Evolutionary conservation across 2,888 invertebrate genomes (phyloP).

Genomic region (Neuroscelio doddi): DNA sequence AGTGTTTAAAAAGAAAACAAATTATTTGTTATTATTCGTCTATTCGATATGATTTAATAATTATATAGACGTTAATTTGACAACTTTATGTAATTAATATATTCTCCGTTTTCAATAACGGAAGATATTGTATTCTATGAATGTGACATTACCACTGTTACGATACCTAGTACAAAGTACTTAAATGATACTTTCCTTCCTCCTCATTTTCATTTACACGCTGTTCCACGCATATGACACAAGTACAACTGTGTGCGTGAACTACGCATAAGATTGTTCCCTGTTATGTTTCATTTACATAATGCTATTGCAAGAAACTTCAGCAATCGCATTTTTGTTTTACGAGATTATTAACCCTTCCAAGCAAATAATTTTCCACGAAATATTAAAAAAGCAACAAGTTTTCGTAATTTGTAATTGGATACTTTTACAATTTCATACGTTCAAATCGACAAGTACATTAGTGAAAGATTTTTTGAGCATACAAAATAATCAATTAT

Average conservation of each 20-base stretch:
- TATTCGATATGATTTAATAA: no score
- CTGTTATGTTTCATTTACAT: constrained; percentile 55
- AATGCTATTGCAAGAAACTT: constrained; percentile 49
- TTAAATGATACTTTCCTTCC: constrained; percentile 36
- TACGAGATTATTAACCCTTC: background rate
- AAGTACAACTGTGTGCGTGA: constrained; percentile 26
- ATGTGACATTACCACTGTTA: constrained; percentile 38
- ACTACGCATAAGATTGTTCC: constrained; percentile 31
- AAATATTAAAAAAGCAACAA: no score
- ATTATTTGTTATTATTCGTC: no score
- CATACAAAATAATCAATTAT: no score
- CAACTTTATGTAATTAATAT: no score
- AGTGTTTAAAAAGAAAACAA: no score
- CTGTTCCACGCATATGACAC: constrained; percentile 27
- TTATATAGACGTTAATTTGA: no score
- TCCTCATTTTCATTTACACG: constrained; percentile 20
- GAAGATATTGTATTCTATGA: constrained; percentile 8
- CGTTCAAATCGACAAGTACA: no score
- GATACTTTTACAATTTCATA: no score
- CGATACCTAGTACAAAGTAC: constrained; percentile 35
- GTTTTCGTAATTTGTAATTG: no score
- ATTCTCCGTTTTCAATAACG: background rate
- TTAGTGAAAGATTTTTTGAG: no score
- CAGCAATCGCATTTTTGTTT: constrained; percentile 17
- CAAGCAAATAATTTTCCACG: no score